Evolutionary conservation across 2,113 vertebrate genomes (phyloP).

Genomic region (Panthera uncia): DNA sequence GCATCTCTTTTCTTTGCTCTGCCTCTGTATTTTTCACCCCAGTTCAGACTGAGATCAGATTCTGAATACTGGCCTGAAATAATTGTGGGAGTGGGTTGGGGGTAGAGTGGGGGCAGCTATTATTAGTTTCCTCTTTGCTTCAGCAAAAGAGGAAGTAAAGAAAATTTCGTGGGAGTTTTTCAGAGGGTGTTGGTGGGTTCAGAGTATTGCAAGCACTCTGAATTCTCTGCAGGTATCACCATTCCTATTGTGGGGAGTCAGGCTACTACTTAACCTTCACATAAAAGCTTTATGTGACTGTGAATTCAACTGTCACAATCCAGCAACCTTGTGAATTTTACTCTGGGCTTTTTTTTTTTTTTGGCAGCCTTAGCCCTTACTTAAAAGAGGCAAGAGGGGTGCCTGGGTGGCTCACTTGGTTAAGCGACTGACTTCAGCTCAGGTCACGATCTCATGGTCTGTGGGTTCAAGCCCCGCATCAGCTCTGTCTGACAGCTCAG

Average conservation of each 20-base stretch:
- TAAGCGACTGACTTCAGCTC: too few relatives aligned
- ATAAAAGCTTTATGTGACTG: not conserved
- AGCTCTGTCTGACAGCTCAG: too few relatives aligned
- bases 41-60: not conserved
- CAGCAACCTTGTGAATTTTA: not conserved
- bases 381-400: not conserved
- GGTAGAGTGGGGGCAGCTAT: not conserved
- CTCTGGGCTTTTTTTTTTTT: not conserved
- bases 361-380: not conserved
- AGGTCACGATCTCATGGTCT: too few relatives aligned
- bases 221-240: not conserved
- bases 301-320: not conserved
- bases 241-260: not conserved
- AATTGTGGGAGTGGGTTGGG: not conserved
- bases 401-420: too few relatives aligned
- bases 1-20: not conserved
- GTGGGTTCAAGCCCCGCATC: too few relatives aligned
- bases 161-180: not conserved
- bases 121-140: not conserved
- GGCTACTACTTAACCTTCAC: not conserved
- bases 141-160: not conserved
- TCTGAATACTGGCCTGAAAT: not conserved
- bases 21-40: not conserved
- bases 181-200: not conserved
- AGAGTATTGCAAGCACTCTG: not conserved